phyloP scores from a whole-genome alignment of 1,140 invertebrate genomes.

The Scaptomyza montana region DNA sequence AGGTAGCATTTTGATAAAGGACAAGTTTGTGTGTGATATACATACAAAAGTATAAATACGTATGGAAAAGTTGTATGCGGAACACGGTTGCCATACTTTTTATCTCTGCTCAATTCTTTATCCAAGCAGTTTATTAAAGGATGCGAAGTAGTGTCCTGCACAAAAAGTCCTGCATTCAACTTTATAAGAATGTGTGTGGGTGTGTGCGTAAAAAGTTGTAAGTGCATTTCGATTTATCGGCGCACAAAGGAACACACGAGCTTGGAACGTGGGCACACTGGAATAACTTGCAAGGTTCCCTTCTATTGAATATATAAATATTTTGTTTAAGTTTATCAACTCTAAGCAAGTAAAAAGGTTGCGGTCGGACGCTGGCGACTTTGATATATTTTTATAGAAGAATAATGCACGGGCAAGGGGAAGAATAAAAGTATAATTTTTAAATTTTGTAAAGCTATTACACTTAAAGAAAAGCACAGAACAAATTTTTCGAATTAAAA shows the following conservation, averaged over 20 bases:
- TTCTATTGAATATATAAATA: slow-evolving; percentile 70
- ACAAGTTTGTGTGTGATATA: background rate
- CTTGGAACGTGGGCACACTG: slow-evolving; percentile 8
- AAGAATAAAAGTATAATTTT: no score
- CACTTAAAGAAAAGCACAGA: no score
- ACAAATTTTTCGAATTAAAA: no score
- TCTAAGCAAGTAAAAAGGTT: background rate
- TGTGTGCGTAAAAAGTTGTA: slow-evolving; percentile 54
- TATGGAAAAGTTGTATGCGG: slow-evolving; percentile 46
- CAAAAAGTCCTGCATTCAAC: slow-evolving; percentile 21
- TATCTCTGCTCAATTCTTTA: slow-evolving; percentile 38
- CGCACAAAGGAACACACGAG: slow-evolving; percentile 24
- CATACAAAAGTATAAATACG: background rate
- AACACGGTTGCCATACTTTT: slow-evolving; percentile 62
- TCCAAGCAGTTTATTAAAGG: slow-evolving; percentile 60
- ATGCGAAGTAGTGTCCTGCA: slow-evolving; percentile 39
- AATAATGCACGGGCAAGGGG: no score
- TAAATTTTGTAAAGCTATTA: no score
- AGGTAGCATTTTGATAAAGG: background rate
- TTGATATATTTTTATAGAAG: no score
- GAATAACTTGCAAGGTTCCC: slow-evolving; percentile 43
- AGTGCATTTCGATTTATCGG: slow-evolving; percentile 72
- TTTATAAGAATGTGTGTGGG: slow-evolving; percentile 1
- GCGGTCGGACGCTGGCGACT: background rate
- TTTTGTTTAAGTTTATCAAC: slow-evolving; percentile 58